Evolutionary conservation across 2,113 vertebrate species (phyloP), one percentile per base, ranked within the genome.

Genomic region (Ifrita kowaldi): DNA sequence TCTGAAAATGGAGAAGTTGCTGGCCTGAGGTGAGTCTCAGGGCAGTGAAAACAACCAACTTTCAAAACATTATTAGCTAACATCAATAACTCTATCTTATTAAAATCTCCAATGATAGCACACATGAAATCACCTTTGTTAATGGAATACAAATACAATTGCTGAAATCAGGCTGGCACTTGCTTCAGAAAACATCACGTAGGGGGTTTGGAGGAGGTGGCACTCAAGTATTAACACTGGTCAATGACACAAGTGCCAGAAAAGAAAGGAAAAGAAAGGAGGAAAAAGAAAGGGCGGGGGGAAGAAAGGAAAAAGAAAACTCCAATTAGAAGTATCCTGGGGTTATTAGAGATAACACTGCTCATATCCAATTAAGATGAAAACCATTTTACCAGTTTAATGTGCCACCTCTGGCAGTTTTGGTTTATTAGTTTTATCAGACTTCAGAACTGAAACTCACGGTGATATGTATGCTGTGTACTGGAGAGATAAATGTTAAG

Each of bases 281-380:
- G n/a, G 46, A 26, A 68, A 83, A 93, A 75, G 85, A 94, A 97
- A 95, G 32, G 20, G 14, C 8, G 26, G 28, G 26, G 30, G 77
- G 56, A 74, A 52, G 69, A 77, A 84, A 65, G 46, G 57, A 91
- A 84, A 83, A 95, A 91, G 96, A 96, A 98, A 95, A 97, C 95
- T 98, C 97, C 98, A 98, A 98, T 98, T 98, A 98, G 98, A 98
- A 98, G 97, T 98, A 98, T 98, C 98, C 98, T 96, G 98, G 95
- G 98, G 98, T 98, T 98, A 98, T 98, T 98, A 98, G 97, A 94
- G 97, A 98, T 98, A 98, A 97, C 97, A 91, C 94, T 89, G 96
- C 96, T 98, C 98, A 98, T 98, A 98, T 98, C 97, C 98, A 98
- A 98, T 98, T 98, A 98, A 98, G 98, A 98, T 98, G 98, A 98